These are phyloP conservation scores for Lacanobia oleracea DNA, from an alignment of 2,888 invertebrate species.

Conservation along the genomic window DNA sequence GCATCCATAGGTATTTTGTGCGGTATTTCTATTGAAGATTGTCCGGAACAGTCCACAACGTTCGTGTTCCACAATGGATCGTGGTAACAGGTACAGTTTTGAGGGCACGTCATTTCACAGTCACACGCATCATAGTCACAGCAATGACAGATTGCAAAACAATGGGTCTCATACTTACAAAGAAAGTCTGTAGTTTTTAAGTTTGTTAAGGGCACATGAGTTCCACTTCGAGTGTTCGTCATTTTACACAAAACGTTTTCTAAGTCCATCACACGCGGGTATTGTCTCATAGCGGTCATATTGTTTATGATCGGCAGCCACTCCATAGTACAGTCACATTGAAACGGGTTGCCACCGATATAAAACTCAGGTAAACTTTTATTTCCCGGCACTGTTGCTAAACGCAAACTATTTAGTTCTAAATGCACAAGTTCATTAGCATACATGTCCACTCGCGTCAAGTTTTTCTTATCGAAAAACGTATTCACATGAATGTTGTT, in stretches of 20 bases:
- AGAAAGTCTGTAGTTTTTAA: slow-evolving; percentile 96
- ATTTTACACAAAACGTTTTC: slow-evolving; percentile 97
- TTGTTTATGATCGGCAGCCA: slow-evolving; percentile 98
- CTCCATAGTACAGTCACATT: slow-evolving; percentile 98
- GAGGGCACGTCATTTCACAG: slow-evolving; percentile 99
- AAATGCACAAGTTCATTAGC: slow-evolving; percentile 96
- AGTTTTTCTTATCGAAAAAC: slow-evolving; percentile 95
- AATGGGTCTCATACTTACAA: slow-evolving; percentile 97
- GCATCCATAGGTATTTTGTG: slow-evolving; percentile 98
- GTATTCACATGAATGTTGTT: slow-evolving; percentile 95
- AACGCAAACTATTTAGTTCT: slow-evolving; percentile 94
- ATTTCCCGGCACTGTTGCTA: slow-evolving; percentile 93
- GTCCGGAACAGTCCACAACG: slow-evolving; percentile 97
- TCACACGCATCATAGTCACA: slow-evolving; percentile 99
- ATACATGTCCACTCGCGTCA: slow-evolving; percentile 97
- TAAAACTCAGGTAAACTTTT: slow-evolving; percentile 96
- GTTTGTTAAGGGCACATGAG: slow-evolving; percentile 94
- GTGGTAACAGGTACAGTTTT: slow-evolving; percentile 98
- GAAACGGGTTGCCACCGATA: slow-evolving; percentile 97
- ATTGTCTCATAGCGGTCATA: slow-evolving; percentile 95
- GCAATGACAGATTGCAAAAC: slow-evolving; percentile 98
- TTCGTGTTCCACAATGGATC: slow-evolving; percentile 98
- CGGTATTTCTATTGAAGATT: slow-evolving; percentile 94
- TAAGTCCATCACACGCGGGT: slow-evolving; percentile 97
- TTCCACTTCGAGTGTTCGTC: slow-evolving; percentile 95